Percentiles rank a stretch among this genome's conserved stretches.
phyloP scores from a whole-genome alignment of 2,113 vertebrate genomes.

The Melozone crissalis region DNA sequence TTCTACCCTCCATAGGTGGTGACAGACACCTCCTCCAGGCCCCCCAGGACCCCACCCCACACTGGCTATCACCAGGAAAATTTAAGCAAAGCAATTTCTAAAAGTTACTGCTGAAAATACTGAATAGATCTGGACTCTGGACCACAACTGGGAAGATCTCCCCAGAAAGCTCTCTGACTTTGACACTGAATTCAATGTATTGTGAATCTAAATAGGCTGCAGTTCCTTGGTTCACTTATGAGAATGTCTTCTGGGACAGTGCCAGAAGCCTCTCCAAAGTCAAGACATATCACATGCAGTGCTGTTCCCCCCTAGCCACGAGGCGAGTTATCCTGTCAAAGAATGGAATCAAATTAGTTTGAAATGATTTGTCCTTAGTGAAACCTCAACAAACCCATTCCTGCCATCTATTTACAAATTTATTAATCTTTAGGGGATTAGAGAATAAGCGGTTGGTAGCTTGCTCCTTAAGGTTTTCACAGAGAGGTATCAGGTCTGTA shows the following conservation, averaged over 20 bases:
- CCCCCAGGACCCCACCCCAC: not conserved
- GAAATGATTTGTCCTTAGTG: not conserved
- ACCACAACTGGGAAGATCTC: not conserved
- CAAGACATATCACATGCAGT: conserved; percentile 35
- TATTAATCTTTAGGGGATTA: not conserved
- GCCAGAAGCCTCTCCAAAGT: conserved; percentile 41
- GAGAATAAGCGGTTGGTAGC: not conserved
- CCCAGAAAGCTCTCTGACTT: not conserved
- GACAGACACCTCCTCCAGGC: not conserved
- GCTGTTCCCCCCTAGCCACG: not conserved
- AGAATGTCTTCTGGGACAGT: conserved; percentile 6
- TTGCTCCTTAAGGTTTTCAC: not conserved
- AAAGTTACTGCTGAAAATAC: not conserved
- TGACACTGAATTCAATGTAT: not conserved
- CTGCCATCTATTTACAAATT: not conserved
- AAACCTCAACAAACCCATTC: not conserved
- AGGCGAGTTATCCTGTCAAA: conserved; percentile 25
- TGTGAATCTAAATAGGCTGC: not conserved
- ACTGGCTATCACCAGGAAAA: not conserved
- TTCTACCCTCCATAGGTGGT: not conserved
- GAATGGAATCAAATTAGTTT: not conserved
- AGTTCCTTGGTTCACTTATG: fast-evolving
- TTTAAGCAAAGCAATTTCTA: not conserved
- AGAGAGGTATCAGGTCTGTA: not conserved
- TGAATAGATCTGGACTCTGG: not conserved